Evolutionary conservation across 2,113 vertebrate genomes (phyloP).

Genomic region (Vimba vimba): DNA sequence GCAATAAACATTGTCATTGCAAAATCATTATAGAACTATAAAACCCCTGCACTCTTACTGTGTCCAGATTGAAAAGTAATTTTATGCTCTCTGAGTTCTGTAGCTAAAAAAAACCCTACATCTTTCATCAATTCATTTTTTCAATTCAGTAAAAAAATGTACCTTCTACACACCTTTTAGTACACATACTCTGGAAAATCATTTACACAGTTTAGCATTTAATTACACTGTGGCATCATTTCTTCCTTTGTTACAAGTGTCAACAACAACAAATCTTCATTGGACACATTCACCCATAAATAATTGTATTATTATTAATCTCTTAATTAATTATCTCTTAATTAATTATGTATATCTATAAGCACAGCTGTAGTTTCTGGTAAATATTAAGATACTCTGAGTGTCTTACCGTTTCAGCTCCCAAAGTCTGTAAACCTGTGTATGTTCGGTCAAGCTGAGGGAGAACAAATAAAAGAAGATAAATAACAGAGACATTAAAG

Average conservation of each 20-base stretch:
- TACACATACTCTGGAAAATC: not conserved
- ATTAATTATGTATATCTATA: not conserved
- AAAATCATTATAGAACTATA: not conserved
- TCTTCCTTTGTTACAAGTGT: not conserved
- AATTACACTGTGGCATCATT: not conserved
- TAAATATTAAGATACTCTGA: not conserved
- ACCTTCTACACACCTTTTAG: not conserved
- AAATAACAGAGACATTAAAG: not conserved
- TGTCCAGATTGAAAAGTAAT: not conserved
- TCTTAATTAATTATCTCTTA: too few species aligned
- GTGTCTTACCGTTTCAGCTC: slow-evolving; percentile 92
- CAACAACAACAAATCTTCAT: not conserved
- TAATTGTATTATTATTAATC: too few species aligned
- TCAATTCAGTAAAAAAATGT: not conserved
- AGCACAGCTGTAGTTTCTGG: not conserved
- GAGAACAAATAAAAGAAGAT: slow-evolving; percentile 51
- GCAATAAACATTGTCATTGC: not conserved
- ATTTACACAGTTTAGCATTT: not conserved
- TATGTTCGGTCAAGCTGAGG: slow-evolving; percentile 95
- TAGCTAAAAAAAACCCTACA: not conserved
- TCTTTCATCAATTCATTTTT: not conserved
- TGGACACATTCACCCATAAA: slow-evolving; percentile 6
- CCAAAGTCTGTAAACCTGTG: slow-evolving; percentile 96
- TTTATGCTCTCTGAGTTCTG: not conserved
- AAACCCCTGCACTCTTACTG: not conserved